Percentiles rank a stretch among this genome's conserved stretches.
Evolutionary conservation across 2,888 invertebrate genomes (phyloP).

Genomic region (Blera fallax): DNA sequence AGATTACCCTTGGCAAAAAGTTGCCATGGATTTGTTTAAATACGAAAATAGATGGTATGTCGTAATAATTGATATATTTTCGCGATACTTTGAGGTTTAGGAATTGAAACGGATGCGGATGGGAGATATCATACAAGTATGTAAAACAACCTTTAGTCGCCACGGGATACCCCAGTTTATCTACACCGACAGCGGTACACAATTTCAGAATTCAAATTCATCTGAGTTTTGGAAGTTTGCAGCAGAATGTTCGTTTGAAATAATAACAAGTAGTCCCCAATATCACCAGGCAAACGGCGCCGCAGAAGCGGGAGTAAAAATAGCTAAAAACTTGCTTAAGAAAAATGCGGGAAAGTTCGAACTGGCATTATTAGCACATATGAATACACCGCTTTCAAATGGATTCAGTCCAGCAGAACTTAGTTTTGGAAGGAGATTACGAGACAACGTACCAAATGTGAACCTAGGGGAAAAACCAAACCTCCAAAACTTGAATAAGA

Average conservation of each 20-base stretch:
- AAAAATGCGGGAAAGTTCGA: no score
- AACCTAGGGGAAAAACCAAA: no score
- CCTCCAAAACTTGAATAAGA: no score
- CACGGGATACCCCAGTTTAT: slow-evolving; percentile 5
- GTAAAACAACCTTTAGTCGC: background rate
- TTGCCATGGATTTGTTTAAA: slow-evolving; percentile 15
- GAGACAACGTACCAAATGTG: no score
- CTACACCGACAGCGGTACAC: background rate
- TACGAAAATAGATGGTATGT: background rate
- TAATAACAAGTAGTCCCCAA: background rate
- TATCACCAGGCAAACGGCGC: background rate
- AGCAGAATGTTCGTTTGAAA: background rate
- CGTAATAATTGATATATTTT: background rate
- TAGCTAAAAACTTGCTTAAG: no score
- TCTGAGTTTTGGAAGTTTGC: background rate
- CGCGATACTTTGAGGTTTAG: background rate
- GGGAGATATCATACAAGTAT: background rate
- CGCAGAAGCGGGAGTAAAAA: no score
- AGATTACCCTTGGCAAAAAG: slow-evolving; percentile 8
- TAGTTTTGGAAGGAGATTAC: no score
- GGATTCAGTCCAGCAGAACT: no score
- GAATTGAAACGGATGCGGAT: background rate
- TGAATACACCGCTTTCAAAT: no score
- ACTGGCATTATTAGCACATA: no score
- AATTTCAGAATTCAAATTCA: background rate